These are phyloP conservation scores for Thunnus albacares DNA, from an alignment of 2,797 vertebrate genomes.

Conservation along the genomic window DNA sequence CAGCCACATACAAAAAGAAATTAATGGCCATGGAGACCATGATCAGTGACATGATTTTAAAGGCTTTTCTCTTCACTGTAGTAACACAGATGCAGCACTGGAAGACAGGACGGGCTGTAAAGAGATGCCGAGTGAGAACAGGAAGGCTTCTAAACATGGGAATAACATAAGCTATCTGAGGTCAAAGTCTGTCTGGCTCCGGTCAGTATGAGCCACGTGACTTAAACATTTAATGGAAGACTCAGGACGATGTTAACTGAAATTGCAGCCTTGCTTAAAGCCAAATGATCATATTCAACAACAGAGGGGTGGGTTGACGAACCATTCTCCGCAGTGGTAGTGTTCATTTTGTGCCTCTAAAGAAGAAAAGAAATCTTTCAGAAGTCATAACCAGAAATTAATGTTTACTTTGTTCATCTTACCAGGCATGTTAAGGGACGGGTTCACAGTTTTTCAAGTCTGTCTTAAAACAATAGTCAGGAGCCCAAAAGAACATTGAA, in stretches of 20 bases:
- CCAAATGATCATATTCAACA: fast-evolving
- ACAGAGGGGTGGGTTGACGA: fast-evolving
- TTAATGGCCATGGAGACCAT: constrained; percentile 4
- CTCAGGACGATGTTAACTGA: background rate
- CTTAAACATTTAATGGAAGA: constrained; percentile 45
- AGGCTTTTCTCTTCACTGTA: constrained; percentile 38
- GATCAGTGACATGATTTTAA: constrained; percentile 28
- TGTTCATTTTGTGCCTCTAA: constrained; percentile 44
- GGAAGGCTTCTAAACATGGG: background rate
- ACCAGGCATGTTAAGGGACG: too few relatives aligned
- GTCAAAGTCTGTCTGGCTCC: constrained; percentile 11
- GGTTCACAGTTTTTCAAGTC: too few relatives aligned
- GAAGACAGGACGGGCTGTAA: constrained; percentile 42
- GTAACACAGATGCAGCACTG: constrained; percentile 49
- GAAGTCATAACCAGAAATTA: background rate
- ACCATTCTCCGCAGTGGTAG: background rate
- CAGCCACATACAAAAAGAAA: background rate
- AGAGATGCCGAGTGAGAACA: background rate
- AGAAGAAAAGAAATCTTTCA: background rate
- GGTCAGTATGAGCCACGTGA: constrained; percentile 47
- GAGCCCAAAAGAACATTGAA: too few relatives aligned
- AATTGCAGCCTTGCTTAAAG: fast-evolving
- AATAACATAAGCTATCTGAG: background rate
- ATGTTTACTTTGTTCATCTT: background rate
- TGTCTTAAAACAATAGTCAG: too few relatives aligned